A percentile compares a stretch with the other conserved stretches of the same genome.
These are phyloP conservation scores for Phaetusa simplex DNA, from an alignment of 2,113 vertebrate genomes.

Conservation along the genomic window DNA sequence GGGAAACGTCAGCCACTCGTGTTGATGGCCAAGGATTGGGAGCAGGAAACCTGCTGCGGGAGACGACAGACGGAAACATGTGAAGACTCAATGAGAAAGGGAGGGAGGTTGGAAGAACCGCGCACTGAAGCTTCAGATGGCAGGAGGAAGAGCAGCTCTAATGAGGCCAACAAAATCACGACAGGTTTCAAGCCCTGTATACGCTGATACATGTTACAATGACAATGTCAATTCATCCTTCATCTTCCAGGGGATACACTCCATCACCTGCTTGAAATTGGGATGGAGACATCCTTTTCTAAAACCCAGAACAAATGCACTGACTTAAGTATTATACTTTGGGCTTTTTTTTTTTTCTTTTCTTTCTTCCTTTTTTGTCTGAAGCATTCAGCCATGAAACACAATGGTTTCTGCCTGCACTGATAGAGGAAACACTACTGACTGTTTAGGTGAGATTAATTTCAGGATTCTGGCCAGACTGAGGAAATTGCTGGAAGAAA, in stretches of 20 bases:
- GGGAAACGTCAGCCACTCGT: rapidly evolving
- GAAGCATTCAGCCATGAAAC: background rate
- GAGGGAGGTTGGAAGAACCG: background rate
- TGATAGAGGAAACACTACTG: background rate
- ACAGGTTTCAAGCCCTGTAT: background rate
- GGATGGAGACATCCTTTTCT: background rate
- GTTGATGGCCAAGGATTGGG: background rate
- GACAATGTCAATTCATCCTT: background rate
- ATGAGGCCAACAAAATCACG: background rate
- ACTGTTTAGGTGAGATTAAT: conserved; percentile 28
- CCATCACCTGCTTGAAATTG: background rate
- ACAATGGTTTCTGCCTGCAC: background rate
- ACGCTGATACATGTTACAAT: rapidly evolving
- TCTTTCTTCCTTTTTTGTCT: background rate
- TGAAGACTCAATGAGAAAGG: background rate
- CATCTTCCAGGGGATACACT: background rate
- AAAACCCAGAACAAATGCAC: background rate
- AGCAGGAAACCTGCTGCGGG: background rate
- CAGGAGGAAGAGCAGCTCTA: background rate
- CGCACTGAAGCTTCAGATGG: background rate
- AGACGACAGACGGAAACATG: background rate
- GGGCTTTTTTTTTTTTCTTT: rapidly evolving
- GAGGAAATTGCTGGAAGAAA: conserved; percentile 10
- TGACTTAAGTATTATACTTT: background rate
- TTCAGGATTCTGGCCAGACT: background rate